A percentile compares a stretch with the other conserved stretches of the same genome.
These are phyloP conservation scores for Torymus texanus DNA, from an alignment of 2,888 invertebrate species.

Conservation along the genomic window DNA sequence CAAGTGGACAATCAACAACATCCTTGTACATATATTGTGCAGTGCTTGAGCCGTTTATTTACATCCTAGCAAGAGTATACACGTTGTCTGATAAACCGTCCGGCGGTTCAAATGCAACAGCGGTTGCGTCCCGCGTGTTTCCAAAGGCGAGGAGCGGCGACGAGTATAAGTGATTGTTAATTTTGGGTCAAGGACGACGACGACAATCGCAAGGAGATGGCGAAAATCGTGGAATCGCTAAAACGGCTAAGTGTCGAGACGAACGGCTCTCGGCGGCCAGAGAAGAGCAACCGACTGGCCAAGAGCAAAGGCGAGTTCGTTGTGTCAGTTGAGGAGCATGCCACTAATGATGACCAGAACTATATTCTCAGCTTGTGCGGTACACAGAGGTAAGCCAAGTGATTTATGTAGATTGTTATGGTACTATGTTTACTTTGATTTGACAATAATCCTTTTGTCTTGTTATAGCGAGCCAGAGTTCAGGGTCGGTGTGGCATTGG, in stretches of 20 bases:
- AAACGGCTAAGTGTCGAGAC: conserved; percentile 63
- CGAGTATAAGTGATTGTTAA: no score
- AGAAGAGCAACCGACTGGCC: conserved; percentile 32
- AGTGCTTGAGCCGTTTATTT: conserved; percentile 4
- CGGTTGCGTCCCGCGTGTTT: not conserved
- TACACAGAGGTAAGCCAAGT: conserved; percentile 75
- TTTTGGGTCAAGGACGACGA: conserved; percentile 1
- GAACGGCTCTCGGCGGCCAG: conserved; percentile 54
- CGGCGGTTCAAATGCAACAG: no score
- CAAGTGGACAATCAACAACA: no score
- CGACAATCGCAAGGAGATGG: conserved; percentile 59
- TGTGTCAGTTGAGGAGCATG: conserved; percentile 76
- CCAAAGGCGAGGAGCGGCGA: no score
- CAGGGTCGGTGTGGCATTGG: conserved; percentile 76
- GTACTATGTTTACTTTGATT: not conserved
- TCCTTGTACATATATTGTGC: no score
- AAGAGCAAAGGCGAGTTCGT: conserved; percentile 60
- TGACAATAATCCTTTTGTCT: no score
- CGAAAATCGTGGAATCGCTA: conserved; percentile 65
- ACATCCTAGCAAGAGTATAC: not conserved
- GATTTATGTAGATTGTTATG: not conserved
- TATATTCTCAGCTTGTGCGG: conserved; percentile 80
- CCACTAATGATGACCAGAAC: conserved; percentile 75
- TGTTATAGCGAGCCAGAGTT: conserved; percentile 68
- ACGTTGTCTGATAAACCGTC: no score